These are phyloP conservation scores for Triops cancriformis DNA, from an alignment of 1,140 invertebrate species.

Conservation along the genomic window DNA sequence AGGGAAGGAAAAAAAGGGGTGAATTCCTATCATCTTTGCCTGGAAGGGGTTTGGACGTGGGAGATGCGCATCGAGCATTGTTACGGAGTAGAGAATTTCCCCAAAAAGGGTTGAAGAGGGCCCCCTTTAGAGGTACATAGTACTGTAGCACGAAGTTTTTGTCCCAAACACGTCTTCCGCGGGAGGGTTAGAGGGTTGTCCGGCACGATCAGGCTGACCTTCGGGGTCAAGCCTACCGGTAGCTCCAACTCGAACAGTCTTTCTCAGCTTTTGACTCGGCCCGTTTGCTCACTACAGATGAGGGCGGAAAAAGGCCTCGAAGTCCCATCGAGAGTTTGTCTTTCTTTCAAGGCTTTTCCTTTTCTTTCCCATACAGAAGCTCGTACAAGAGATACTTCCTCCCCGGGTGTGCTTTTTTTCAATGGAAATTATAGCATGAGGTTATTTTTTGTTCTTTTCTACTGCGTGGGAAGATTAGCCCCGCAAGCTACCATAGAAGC, in stretches of 20 bases:
- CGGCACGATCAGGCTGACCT: conserved; percentile 7
- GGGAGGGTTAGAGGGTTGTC: not conserved
- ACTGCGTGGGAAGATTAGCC: conserved; percentile 7
- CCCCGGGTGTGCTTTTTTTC: not conserved
- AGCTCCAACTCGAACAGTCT: conserved; percentile 6
- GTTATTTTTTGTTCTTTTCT: not conserved
- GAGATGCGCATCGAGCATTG: conserved; percentile 1
- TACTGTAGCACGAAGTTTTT: conserved; percentile 6
- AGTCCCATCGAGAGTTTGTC: not conserved
- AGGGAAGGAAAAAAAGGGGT: too few relatives aligned
- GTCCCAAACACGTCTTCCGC: conserved; percentile 8
- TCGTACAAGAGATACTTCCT: not conserved
- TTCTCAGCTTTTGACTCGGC: not conserved
- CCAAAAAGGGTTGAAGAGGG: not conserved
- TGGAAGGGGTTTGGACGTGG: not conserved
- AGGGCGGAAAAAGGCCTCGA: not conserved
- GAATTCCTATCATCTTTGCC: not conserved
- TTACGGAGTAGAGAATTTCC: not conserved
- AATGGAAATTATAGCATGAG: not conserved
- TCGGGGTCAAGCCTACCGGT: not conserved
- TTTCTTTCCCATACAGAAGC: not conserved
- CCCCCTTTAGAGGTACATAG: not conserved
- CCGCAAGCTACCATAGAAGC: not conserved
- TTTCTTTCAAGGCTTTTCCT: not conserved
- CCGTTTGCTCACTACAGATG: conserved; percentile 2